Base-by-base conservation (phyloP, 2,113 vertebrate genomes). In the Chlorocebus sabaeus region DNA sequence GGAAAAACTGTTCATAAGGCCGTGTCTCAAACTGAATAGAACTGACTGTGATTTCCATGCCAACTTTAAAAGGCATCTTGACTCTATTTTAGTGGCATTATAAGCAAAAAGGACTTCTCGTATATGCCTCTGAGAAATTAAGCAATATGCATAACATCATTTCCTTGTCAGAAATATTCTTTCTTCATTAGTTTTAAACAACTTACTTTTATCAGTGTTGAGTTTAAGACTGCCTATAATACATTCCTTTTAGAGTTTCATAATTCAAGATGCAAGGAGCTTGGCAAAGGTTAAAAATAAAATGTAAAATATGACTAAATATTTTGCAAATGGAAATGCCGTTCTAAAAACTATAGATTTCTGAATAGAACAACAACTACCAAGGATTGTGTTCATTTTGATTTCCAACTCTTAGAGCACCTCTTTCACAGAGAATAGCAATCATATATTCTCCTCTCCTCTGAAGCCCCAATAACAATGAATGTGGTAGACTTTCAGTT, bases 221-320 rank as follows among this genome's bases (percentile, higher is more conserved):
- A 85, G n/a, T 85, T 48, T 40, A 40, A 14, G 6, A 55, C 16
- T 61, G 8, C 17, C 67, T 78, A 25, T 59, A 17, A 0, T 55
- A 72, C 45, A 82, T n/a, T 83, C 18, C 5, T 89, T 10, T n/a
- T 61, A 90, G 25, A 75, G 4, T 93, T 86, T 95, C 25, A 70
- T 88, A 70, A 80, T 93, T 96, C 23, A 91, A 67, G 8, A 61
- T 76, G 14, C 38, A 38, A 32, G 35, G 20, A 92, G 3, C 17
- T 84, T 35, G 61, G 70, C 4, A 68, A 83, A 95, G 1, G 1
- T 5, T 18, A 23, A 43, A 86, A 89, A 81, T 64, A 27, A 83
- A 83, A 75, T 68, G 55, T 83, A 95, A 96, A 93, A 75, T 45
- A 73, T 45, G 40, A 64, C n/a, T 88, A 82, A 88, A 43, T 64